Evolutionary conservation across 2,888 invertebrate species (phyloP), one percentile per base, ranked within the genome.

Genomic region (Hipparchia semele): DNA sequence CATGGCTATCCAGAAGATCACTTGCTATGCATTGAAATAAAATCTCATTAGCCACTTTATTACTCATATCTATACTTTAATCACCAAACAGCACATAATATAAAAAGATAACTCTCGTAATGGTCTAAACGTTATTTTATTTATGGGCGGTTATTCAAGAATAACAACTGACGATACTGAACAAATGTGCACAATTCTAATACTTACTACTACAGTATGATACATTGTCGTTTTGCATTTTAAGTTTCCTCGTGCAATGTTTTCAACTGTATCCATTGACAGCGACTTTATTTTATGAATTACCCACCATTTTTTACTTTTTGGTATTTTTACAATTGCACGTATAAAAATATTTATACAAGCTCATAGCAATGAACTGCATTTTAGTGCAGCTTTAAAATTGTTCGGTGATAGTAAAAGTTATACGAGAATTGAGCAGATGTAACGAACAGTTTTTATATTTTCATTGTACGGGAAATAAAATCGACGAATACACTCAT

Each of bases 1-100:
- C 93, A 92, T 94, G 92, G 90, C 90, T 91, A 83, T 91, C 94
- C 90, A 94, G 87, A 81, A 93, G 87, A 86, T 93, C 94, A 86
- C 91, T 93, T 78, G 91, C 94, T 94, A 87, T 86, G 87, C 82
- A 88, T 84, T 87, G 88, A 84, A 87, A 88, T 80, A 88, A 88
- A 88, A 88, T 88, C 78, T 88, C 86, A 87, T 90, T 91, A 90
- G 84, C 81, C 87, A 86, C 76, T 91, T 91, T 92, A 92, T 91
- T 89, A 76, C 86, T 84, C 89, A 90, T 92, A 90, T 92, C 90
- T 87, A 84, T 79, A 81, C 77, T 81, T 86, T 91, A 88, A 92
- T 90, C 87, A 81, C 84, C 81, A 83, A 80, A 80, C 66, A 53
- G 82, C 83, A 87, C 88, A 90, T 90, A 89, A 90, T 84, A 83